Conservation (phyloP, 2,797 vertebrate species). For the Choloepus didactylus region DNA sequence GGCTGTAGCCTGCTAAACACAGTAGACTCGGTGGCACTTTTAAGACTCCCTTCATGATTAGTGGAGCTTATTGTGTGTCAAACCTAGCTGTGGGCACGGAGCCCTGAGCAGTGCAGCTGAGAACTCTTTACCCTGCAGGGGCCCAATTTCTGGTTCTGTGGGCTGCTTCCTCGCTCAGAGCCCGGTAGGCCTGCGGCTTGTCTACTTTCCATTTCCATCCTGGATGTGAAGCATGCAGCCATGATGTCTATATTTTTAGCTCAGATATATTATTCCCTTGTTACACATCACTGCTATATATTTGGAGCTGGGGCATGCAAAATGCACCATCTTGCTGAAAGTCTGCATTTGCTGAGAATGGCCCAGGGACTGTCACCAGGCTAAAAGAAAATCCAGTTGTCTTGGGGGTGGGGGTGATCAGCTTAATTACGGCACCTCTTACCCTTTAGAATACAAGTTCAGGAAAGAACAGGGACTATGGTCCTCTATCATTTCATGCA, state of each 20-base stretch:
- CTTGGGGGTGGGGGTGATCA: background rate
- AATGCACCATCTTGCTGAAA: background rate
- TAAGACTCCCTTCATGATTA: background rate
- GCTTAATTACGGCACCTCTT: background rate
- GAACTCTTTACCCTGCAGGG: background rate
- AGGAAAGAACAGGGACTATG: background rate
- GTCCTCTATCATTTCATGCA: background rate
- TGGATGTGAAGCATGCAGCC: background rate
- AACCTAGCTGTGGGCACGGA: background rate
- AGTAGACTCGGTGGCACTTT: background rate
- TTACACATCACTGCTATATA: background rate
- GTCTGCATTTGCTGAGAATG: background rate
- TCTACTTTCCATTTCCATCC: background rate
- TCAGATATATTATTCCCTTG: background rate
- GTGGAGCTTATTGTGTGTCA: background rate
- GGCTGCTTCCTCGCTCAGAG: background rate
- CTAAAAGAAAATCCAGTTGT: background rate
- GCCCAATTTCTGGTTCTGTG: background rate
- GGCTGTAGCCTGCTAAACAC: background rate
- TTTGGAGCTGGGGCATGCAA: background rate
- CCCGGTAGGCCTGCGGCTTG: background rate
- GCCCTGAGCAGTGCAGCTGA: background rate
- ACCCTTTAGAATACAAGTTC: background rate
- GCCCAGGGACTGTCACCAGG: background rate
- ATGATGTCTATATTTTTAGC: background rate